Conservation (phyloP, 2,888 invertebrate species). For the Tipula confusa region DNA sequence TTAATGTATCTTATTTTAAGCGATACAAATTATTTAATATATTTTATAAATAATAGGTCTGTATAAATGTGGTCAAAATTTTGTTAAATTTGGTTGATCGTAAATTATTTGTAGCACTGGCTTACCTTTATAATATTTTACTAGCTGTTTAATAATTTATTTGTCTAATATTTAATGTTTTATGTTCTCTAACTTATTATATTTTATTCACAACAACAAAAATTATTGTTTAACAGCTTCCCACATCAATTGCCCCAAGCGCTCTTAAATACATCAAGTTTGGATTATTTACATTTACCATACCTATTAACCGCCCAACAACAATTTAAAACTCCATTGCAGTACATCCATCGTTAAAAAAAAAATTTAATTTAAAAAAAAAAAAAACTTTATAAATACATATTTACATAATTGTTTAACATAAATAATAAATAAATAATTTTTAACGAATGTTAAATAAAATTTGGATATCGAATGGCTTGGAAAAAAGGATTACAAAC, state of each 20-base stretch:
- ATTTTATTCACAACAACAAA: not conserved
- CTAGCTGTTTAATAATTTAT: not conserved
- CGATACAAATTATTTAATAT: no score
- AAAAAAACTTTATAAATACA: not conserved
- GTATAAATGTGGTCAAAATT: not conserved
- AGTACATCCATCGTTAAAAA: not conserved
- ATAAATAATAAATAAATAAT: not conserved
- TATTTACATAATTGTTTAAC: not conserved
- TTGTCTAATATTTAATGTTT: not conserved
- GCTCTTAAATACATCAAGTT: constrained; percentile 3
- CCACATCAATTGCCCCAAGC: constrained; percentile 25
- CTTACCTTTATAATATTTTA: not conserved
- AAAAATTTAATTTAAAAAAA: not conserved
- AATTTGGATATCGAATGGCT: no score
- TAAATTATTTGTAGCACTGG: not conserved
- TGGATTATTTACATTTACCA: not conserved
- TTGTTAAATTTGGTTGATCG: not conserved
- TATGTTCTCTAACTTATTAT: not conserved
- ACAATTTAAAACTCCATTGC: not conserved
- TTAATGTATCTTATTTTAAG: not conserved
- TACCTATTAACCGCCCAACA: not conserved
- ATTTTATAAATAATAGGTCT: not conserved
- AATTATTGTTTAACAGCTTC: constrained; percentile 20
- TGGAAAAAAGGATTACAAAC: no score
- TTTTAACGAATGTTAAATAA: not conserved